Evolutionary conservation across 2,797 vertebrate species (phyloP).

Genomic region (Caiman crocodilus): DNA sequence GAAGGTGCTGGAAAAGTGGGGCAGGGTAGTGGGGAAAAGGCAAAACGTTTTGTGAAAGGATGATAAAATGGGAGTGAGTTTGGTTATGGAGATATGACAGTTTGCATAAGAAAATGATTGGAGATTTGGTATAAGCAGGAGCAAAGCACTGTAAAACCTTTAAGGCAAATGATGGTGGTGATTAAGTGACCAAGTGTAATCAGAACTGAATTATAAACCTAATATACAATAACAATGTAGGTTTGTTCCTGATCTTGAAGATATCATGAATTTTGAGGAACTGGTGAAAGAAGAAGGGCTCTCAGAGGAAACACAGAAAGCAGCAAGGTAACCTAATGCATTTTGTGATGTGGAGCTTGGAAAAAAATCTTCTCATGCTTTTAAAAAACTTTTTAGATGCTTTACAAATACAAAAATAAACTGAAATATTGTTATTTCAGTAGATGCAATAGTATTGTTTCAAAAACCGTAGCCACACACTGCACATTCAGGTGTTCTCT

Average conservation of each 20-base stretch:
- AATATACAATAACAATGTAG: slow-evolving; percentile 78
- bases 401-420: background rate
- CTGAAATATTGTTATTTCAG: background rate
- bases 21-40: background rate
- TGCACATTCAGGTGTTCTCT: background rate
- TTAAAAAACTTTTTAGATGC: background rate
- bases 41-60: background rate
- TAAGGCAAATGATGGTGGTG: background rate
- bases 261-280: slow-evolving; percentile 99
- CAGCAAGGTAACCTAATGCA: slow-evolving; percentile 87
- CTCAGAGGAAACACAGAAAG: slow-evolving; percentile 93
- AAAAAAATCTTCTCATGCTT: too few relatives aligned
- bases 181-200: background rate
- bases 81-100: background rate
- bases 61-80: background rate
- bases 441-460: background rate
- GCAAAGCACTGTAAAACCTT: background rate
- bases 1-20: background rate
- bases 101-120: background rate
- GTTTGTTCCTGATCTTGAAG: slow-evolving; percentile 98
- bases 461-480: background rate
- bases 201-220: slow-evolving; percentile 9
- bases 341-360: background rate
- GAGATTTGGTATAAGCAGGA: background rate
- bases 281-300: slow-evolving; percentile 96